Evolutionary conservation across 2,113 vertebrate species (phyloP).

Genomic region (Sprattus sprattus): DNA sequence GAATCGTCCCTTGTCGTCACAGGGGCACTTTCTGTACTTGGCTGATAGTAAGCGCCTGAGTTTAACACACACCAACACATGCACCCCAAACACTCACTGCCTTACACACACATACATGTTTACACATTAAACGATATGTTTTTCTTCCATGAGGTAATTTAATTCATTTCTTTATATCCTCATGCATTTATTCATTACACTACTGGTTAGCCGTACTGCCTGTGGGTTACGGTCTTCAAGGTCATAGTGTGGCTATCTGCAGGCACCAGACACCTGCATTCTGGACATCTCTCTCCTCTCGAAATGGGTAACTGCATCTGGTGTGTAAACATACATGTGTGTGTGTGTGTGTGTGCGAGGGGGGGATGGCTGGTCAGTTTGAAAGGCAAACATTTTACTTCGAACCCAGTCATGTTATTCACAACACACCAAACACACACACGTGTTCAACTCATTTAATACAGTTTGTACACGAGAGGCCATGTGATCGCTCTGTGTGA

Average conservation of each 20-base stretch:
- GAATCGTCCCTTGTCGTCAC: conserved; percentile 29
- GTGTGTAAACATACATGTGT: neutral
- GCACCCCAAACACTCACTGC: neutral
- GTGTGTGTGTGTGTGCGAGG: neutral
- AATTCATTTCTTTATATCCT: neutral
- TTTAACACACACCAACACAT: neutral
- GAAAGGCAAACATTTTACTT: neutral
- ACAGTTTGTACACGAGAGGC: neutral
- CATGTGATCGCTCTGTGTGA: neutral
- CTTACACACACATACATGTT: neutral
- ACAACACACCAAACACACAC: neutral
- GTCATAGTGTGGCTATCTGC: no score
- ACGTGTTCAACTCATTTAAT: neutral
- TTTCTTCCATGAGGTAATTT: neutral
- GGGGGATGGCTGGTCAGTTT: neutral
- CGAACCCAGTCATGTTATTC: neutral
- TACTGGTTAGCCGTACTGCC: neutral
- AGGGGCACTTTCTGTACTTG: conserved; percentile 4
- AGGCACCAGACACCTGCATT: no score
- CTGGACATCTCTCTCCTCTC: no score
- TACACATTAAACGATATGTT: neutral
- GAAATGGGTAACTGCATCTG: neutral
- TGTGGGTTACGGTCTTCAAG: neutral
- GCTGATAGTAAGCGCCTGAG: conserved; percentile 23
- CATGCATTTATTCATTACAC: neutral